A percentile compares a stretch with the other conserved stretches of the same genome.
Conservation (phyloP, 2,113 vertebrate species). For the Numida meleagris region DNA sequence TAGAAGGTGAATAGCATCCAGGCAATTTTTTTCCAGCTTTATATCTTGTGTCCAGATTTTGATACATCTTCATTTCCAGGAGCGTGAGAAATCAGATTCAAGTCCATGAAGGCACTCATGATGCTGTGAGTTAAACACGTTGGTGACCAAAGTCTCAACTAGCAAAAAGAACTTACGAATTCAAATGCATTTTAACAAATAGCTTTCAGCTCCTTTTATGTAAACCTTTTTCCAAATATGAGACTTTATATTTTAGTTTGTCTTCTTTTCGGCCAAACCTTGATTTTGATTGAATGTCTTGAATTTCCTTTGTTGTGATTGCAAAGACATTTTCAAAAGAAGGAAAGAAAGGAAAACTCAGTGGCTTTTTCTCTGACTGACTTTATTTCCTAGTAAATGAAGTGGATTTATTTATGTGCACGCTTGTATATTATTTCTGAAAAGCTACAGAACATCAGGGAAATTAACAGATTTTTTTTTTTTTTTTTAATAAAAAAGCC, state of each 20-base stretch:
- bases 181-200: not conserved
- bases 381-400: conserved; percentile 45
- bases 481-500: not conserved
- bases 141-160: not conserved
- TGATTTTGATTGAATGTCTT: not conserved
- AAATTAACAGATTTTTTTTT: conserved; percentile 23
- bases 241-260: not conserved
- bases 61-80: not conserved
- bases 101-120: not conserved
- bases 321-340: not conserved
- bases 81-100: not conserved
- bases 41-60: not conserved
- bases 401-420: conserved; percentile 46
- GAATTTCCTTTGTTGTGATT: not conserved
- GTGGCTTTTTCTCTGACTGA: not conserved
- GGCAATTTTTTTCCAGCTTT: not conserved
- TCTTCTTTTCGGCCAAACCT: not conserved
- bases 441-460: conserved; percentile 29
- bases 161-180: not conserved
- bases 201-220: not conserved
- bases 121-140: fast-evolving
- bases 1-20: not conserved
- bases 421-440: conserved; percentile 39
- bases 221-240: not conserved
- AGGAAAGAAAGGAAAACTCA: not conserved